Percentiles rank a stretch among this genome's conserved stretches.
Evolutionary conservation across 2,113 vertebrate species (phyloP).

Genomic region (Ictidomys tridecemlineatus): DNA sequence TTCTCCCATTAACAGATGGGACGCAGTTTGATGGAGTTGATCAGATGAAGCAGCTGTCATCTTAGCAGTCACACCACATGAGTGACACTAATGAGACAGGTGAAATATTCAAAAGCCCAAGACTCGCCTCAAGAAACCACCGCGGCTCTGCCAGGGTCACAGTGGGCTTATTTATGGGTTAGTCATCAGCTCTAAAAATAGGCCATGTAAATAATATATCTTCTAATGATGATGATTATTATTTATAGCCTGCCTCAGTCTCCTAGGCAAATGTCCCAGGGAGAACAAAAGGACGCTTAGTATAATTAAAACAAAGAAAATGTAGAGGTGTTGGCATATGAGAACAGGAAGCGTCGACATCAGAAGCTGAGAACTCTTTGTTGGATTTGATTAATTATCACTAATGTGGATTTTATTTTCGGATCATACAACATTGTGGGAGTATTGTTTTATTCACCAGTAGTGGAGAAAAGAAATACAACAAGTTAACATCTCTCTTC

Average conservation of each 20-base stretch:
- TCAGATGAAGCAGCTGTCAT: constrained; percentile 64
- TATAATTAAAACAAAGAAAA: constrained; percentile 73
- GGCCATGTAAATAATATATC: constrained; percentile 37
- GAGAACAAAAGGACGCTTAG: constrained; percentile 69
- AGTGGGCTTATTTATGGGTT: not conserved
- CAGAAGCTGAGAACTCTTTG: not conserved
- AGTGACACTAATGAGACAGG: constrained; percentile 76
- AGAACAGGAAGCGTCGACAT: constrained; percentile 9
- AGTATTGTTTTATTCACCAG: not conserved
- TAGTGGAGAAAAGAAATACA: too few species aligned
- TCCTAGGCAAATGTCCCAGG: constrained; percentile 62
- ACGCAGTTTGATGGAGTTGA: constrained; percentile 63
- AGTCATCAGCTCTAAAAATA: constrained; percentile 64
- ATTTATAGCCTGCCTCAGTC: constrained; percentile 65
- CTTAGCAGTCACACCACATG: constrained; percentile 42
- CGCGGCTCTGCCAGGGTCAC: not conserved
- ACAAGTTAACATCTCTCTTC: not conserved
- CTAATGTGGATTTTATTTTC: constrained; percentile 58
- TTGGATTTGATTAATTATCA: constrained; percentile 57
- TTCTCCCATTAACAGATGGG: constrained; percentile 76
- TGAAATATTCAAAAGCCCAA: constrained; percentile 60
- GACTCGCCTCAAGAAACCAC: constrained; percentile 35
- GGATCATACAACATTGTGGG: not conserved
- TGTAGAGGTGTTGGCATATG: constrained; percentile 53
- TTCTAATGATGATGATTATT: constrained; percentile 66